Percentiles rank a stretch among this genome's conserved stretches.
These are phyloP conservation scores for Myrmophylax atrothorax DNA, from an alignment of 2,113 vertebrate species.

Conservation along the genomic window DNA sequence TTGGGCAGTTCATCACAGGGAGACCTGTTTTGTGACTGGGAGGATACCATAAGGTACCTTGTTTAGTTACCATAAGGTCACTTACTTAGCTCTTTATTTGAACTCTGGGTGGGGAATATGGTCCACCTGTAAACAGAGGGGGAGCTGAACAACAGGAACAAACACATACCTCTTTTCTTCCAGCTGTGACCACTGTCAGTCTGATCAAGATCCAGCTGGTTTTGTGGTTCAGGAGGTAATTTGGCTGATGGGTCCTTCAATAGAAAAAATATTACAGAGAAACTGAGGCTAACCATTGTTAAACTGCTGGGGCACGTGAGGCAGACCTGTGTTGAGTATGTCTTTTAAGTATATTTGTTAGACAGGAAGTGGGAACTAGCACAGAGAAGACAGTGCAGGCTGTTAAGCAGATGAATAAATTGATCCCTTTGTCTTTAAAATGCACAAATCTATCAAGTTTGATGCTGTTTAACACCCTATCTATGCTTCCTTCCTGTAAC, in stretches of 20 bases:
- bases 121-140: conserved; percentile 23
- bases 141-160: conserved; percentile 3
- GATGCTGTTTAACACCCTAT: not conserved
- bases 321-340: not conserved
- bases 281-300: conserved; percentile 25
- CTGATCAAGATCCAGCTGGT: conserved; percentile 23
- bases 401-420: not conserved
- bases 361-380: not conserved
- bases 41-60: not conserved
- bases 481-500: not conserved
- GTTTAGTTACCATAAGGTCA: not conserved
- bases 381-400: not conserved
- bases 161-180: not conserved
- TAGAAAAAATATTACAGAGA: not conserved
- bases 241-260: conserved; percentile 1
- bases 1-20: conserved; percentile 56
- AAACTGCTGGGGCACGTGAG: not conserved
- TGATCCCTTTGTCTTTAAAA: not conserved
- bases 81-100: conserved; percentile 25
- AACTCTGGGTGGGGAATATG: conserved; percentile 12
- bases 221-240: conserved; percentile 27
- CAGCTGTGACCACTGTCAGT: not conserved
- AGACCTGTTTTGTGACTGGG: conserved; percentile 50
- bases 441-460: not conserved
- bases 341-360: not conserved